Base-by-base conservation (phyloP, 2,113 vertebrate species). In the Seriola quinqueradiata region DNA sequence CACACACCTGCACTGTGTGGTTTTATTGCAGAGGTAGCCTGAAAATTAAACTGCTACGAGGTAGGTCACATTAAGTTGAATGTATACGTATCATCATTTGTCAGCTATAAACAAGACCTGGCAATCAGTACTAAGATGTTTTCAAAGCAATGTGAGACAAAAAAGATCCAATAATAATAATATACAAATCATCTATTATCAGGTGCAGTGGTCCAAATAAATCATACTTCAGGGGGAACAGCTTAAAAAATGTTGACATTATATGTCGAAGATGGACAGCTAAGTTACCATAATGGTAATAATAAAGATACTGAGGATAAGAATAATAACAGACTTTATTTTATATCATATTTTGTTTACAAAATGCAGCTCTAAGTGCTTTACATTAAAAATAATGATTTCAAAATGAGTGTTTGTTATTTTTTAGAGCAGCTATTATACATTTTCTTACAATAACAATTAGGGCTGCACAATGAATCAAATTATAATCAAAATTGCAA, bases 141-240 rank as follows among this genome's bases (percentile, higher is more conserved):
- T n/a, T n/a, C n/a, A n/a, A n/a, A n/a, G n/a, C n/a, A n/a, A n/a
- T n/a, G n/a, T n/a, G 11, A 40, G 13, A 38, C 9, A 8, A 42
- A 66, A 63, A 58, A 34, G 11, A 50, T 11, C 16, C 16, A 77
- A 57, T 68, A 12, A 46, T 25, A 25, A 25, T 25, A 25, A 25
- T 25, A 19, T 13, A 70, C 42, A 65, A 85, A 60, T 66, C 23
- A 46, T 34, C 32, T 77, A 70, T 86, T 32, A 55, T 13, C 28
- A 79, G 28, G 55, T 64, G 44, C 38, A 28, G 69, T 42, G 44
- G 13, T 34, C 32, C n/a, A 36, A 46, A 79, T 74, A 64, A 34
- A 71, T 44, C 48, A 64, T 36, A 44, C 14, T 11, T 68, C 34
- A 69, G 32, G 14, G 13, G 12, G 7, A 52, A 44, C 54, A 13